Evolutionary conservation across 2,888 invertebrate species (phyloP), one percentile per base, ranked within the genome.

Genomic region (Hyppa rectilinea): DNA sequence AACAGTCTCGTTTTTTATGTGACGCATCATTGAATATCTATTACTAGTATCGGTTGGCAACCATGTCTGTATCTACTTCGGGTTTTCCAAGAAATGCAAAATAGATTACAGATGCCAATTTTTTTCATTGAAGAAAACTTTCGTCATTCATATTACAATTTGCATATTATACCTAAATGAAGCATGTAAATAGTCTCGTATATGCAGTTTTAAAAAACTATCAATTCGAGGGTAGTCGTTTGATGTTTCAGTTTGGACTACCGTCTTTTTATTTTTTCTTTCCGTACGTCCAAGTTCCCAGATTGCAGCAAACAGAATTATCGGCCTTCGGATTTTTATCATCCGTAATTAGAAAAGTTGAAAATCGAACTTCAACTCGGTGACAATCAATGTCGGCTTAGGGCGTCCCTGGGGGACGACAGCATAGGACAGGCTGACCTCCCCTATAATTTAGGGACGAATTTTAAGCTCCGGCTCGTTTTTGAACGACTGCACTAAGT

Each of bases 31-130:
- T 47, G 40, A 14, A 12, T 75, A 40, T 38, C n/a, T 45, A 40
- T n/a, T 14, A n/a, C 45, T 55, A 14, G 2, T n/a, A 38, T 23
- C 12, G 59, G 29, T 75, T 69, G 52, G 75, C 69, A 75, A 59
- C 6, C 29, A 12, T 20, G 7, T 26, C 17, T 34, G 7, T 43
- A 43, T 2, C 26, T 2, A 50, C 5, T 55, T 43, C 10, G 9
- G 2, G 2, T 40, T 56, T 63, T 52, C 45, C 20, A 9, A 58
- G 61, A 53, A 56, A 47, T 23, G 38, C 14, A 29, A 6, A 38
- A 45, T 29, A 36, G 34, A 23, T n/a, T 45, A 45, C 14, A 4
- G n/a, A 14, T 62, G 47, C 40, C 52, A 71, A 40, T 43, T 53
- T 40, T 62, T 23, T 38, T 40, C 26, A 14, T 20, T 43, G 0